Base-by-base conservation (phyloP, 2,113 vertebrate species). In the Sprattus sprattus region DNA sequence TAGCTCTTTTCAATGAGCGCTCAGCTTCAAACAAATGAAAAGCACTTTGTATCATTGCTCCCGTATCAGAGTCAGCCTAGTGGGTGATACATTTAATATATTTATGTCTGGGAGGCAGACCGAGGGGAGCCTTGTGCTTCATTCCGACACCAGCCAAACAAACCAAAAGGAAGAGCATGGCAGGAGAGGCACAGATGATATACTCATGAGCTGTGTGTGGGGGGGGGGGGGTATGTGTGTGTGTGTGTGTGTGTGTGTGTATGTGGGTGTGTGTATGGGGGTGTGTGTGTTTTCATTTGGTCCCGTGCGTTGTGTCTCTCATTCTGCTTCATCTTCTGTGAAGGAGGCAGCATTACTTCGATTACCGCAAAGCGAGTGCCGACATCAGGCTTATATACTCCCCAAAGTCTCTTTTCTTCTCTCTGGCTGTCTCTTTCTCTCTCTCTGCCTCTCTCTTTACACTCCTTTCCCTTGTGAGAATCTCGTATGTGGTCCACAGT, bases 301-400 rank as follows among this genome's bases (percentile, higher is more conserved):
- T 82, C 47, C 16, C 45, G 18, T 75, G 32, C 84, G 75, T 85
- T 88, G 87, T 87, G 86, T 50, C 83, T 50, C 83, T 81, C 50
- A 39, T 81, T 82, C 46, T n/a, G 64, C 85, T 86, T 45, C 83
- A 57, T 87, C 71, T 54, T 82, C 80, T 49, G 81, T 39, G 52
- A 81, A 75, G 50, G 71, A 83, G 86, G 87, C 84, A 83, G 50
- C 83, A 84, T 89, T 89, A 86, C 81, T 88, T 90, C 85, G 85
- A 90, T 87, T 81, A 85, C 89, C 86, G 82, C 80, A 25, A 82
- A 64, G 50, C 57, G 39, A n/a, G 46, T 86, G 25, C 84, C 80
- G 75, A 85, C 83, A 67, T 82, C 87, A 84, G 60, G 82, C 81
- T 67, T 83, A 85, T 78, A 45, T 78, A 82, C 44, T 85, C 83